Conservation (phyloP, 2,888 invertebrate genomes). For the Girardia tigrina region DNA sequence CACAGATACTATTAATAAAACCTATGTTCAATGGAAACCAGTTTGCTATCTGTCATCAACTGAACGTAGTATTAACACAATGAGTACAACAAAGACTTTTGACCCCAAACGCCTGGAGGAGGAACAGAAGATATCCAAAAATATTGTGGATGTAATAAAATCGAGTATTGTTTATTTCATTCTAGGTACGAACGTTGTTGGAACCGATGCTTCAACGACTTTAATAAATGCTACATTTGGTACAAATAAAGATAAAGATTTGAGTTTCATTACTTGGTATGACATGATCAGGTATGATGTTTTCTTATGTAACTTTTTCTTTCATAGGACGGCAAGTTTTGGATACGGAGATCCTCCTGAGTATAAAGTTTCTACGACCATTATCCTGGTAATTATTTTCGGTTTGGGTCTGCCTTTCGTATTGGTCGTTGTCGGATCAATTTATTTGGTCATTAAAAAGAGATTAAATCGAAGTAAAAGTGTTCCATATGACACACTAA, state of each 20-base stretch:
- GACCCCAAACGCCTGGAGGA: not conserved
- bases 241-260: not conserved
- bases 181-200: not conserved
- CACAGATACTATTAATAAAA: not conserved
- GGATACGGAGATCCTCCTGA: not conserved
- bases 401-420: not conserved
- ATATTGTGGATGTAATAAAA: not conserved
- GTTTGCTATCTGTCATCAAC: not conserved
- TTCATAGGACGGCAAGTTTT: not conserved
- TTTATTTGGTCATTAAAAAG: conserved; percentile 1
- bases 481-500: not conserved
- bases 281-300: not conserved
- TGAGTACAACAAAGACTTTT: not conserved
- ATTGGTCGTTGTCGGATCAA: not conserved
- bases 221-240: not conserved
- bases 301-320: not conserved
- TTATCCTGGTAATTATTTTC: not conserved
- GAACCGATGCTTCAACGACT: not conserved
- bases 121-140: not conserved
- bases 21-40: not conserved
- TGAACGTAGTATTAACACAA: not conserved
- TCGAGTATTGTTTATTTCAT: not conserved
- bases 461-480: not conserved
- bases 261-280: not conserved
- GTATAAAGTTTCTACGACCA: not conserved